phyloP scores from a whole-genome alignment of 53 echinoderm and acorn worm species.

The Stichopus horrens region DNA sequence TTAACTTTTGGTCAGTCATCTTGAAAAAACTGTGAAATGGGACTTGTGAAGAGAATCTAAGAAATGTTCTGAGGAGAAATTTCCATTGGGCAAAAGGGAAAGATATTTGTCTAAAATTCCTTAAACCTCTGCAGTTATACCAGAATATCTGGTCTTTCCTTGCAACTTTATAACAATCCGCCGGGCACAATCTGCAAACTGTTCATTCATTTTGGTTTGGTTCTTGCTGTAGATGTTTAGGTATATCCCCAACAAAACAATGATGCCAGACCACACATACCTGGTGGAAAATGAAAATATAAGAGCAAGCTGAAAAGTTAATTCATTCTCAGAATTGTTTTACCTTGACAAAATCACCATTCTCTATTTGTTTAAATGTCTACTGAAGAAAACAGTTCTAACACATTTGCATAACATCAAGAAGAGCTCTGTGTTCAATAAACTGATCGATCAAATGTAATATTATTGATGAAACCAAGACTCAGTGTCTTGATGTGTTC shows the following conservation, averaged over 20 bases:
- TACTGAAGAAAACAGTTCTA: background rate
- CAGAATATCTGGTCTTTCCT: conserved; percentile 17
- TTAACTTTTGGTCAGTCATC: too few relatives aligned
- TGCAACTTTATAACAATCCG: conserved; percentile 40
- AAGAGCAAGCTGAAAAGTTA: too few relatives aligned
- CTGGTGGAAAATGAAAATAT: conserved; percentile 44
- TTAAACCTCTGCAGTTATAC: conserved; percentile 31
- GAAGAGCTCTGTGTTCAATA: too few relatives aligned
- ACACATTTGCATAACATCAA: too few relatives aligned
- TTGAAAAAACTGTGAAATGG: too few relatives aligned
- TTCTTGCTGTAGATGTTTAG: conserved; percentile 99
- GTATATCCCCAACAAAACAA: conserved; percentile 86
- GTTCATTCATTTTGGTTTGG: conserved; percentile 49
- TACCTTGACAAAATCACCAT: too few relatives aligned
- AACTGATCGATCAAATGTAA: too few relatives aligned
- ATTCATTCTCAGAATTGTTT: too few relatives aligned
- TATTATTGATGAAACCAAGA: too few relatives aligned
- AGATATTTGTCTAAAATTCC: background rate
- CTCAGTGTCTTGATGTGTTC: too few relatives aligned
- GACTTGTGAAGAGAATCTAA: too few relatives aligned
- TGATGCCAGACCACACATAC: conserved; percentile 92
- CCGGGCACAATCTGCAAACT: conserved; percentile 44
- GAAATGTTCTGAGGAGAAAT: background rate
- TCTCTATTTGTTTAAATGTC: too few relatives aligned
- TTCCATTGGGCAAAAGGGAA: background rate